phyloP scores from a whole-genome alignment of 2,113 vertebrate species.

The Sander vitreus region DNA sequence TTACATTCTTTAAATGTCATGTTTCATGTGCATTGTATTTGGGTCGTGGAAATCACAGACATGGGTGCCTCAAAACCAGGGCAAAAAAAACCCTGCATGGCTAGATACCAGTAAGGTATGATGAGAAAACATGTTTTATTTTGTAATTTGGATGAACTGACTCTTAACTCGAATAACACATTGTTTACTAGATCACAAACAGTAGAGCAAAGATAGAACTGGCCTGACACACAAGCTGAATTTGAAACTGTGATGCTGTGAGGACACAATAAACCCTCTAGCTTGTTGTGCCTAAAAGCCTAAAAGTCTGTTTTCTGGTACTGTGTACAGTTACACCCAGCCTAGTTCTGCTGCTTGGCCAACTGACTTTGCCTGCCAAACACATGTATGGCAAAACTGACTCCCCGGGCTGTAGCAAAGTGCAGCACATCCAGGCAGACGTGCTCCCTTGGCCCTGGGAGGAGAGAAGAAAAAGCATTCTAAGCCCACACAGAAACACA shows the following conservation, averaged over 20 bases:
- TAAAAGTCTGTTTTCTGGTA: conserved; percentile 51
- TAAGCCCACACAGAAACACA: conserved; percentile 29
- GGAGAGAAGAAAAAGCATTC: conserved; percentile 25
- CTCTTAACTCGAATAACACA: conserved; percentile 3
- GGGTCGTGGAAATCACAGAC: conserved; percentile 2
- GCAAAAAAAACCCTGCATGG: not conserved
- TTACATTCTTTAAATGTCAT: not conserved
- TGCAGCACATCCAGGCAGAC: conserved; percentile 46
- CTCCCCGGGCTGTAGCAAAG: conserved; percentile 47
- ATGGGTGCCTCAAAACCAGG: not conserved
- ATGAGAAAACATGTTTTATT: conserved; percentile 2
- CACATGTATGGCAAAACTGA: conserved; percentile 69
- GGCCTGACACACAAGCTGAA: conserved; percentile 10
- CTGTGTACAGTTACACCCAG: conserved; percentile 41
- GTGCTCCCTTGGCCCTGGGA: conserved; percentile 29
- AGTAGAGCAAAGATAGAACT: conserved; percentile 12
- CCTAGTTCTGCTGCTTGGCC: conserved; percentile 50
- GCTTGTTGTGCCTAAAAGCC: conserved; percentile 14
- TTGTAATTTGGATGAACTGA: not conserved
- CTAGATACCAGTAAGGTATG: not conserved
- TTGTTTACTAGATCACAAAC: conserved; percentile 16
- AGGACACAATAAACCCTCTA: conserved; percentile 24
- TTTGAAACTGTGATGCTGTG: conserved; percentile 22
- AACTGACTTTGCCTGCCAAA: conserved; percentile 69
- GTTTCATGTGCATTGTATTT: not conserved